A percentile compares a stretch with the other conserved stretches of the same genome.
phyloP scores from a whole-genome alignment of 2,797 vertebrate genomes.

The Anguilla obscura region DNA sequence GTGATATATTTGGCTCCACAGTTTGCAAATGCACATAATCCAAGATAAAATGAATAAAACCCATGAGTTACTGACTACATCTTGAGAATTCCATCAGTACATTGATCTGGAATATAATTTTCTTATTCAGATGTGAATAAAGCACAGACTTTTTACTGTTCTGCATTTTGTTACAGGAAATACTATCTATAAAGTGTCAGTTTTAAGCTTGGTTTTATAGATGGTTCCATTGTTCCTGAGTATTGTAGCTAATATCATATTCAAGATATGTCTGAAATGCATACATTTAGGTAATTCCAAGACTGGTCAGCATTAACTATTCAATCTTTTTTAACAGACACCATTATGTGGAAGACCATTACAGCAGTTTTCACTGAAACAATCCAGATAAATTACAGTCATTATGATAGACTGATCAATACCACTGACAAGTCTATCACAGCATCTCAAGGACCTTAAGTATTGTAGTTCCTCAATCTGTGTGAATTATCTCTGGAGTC shows the following conservation, averaged over 20 bases:
- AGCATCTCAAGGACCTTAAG: background rate
- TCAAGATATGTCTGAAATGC: background rate
- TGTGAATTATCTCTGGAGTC: background rate
- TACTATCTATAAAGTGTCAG: background rate
- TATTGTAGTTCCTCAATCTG: background rate
- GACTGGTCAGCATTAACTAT: background rate
- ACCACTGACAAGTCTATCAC: background rate
- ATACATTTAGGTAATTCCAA: background rate
- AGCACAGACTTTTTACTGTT: background rate
- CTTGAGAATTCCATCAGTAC: background rate
- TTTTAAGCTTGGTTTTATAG: background rate
- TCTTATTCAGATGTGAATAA: background rate
- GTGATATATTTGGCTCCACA: conserved; percentile 10
- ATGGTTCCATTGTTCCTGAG: background rate
- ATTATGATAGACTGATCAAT: background rate
- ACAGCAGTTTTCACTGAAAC: background rate
- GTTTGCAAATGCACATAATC: conserved; percentile 22
- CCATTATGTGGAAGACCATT: background rate
- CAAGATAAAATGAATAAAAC: background rate
- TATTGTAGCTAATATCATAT: background rate
- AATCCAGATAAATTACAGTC: background rate
- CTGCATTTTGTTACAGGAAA: background rate
- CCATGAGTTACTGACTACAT: background rate
- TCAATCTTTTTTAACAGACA: background rate
- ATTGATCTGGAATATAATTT: background rate